Evolutionary conservation across 2,888 invertebrate species (phyloP), one percentile per base, ranked within the genome.

Genomic region (Hirudinaria manillensis): DNA sequence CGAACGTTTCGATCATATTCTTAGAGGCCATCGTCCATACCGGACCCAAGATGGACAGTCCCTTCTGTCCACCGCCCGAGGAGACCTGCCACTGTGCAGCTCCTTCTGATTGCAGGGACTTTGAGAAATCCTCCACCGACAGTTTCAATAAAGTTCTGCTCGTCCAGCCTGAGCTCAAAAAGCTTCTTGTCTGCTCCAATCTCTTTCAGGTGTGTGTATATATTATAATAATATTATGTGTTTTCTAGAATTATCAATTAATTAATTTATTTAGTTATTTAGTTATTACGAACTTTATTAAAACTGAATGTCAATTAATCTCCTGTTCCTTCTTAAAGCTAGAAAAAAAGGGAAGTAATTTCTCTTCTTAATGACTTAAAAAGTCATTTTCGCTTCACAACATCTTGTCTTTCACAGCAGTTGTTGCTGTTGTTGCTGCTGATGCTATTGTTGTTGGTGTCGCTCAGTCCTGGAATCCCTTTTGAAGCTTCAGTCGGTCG

Each of bases 21-120:
- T 53, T 70, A 34, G 70, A 34, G 24, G 56, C n/a, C 10, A 45
- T 29, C 10, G 32, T 75, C 10, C 24, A 32, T 19, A 75, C 75
- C 3, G 75, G 75, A 21, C 75, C 75, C 13, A 61, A 32, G 55
- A 32, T 36, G 29, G 75, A 75, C 56, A 75, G 56, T 16, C 75
- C 75, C 7, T 27, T 53, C 70, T 75, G 75, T 16, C 75, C 75
- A 2, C 70, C 75, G 13, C 75, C 75, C 19, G 45, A 45, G 32
- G 66, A 67, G 21, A 70, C 32, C 1, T 75, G 75, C 34, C 70
- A 53, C 53, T 75, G 75, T 32, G 34, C 53, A 21, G 24, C 32
- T 16, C 29, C 68, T 4, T n/a, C 75, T 10, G 66, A 75, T 53
- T 75, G 75, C 75, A 53, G 24, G 70, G 70, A 70, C 29, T 75